phyloP scores from a whole-genome alignment of 2,888 invertebrate species.

The Drosophila seclusa region DNA sequence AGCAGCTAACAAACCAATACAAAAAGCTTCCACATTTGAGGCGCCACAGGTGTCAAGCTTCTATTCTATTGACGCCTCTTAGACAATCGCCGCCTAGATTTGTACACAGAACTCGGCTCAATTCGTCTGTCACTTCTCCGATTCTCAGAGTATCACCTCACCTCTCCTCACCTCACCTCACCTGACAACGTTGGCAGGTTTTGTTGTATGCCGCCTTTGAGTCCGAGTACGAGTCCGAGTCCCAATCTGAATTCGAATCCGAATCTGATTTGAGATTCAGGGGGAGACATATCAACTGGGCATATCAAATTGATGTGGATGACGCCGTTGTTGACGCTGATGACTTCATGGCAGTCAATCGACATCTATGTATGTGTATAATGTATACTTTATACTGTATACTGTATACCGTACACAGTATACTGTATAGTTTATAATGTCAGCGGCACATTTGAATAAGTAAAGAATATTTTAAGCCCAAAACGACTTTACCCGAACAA shows the following conservation, averaged over 20 bases:
- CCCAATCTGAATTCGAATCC: conserved; percentile 11
- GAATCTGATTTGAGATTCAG: conserved; percentile 20
- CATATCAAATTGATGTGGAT: conserved; percentile 73
- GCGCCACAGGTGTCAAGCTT: conserved; percentile 72
- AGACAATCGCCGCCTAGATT: conserved; percentile 44
- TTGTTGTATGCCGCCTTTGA: conserved; percentile 45
- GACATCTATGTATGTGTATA: conserved; percentile 13
- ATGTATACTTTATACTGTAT: background rate
- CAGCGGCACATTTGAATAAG: conserved; percentile 69
- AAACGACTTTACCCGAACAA: conserved; percentile 43
- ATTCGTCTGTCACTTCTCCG: conserved; percentile 50
- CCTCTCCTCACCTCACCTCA: background rate
- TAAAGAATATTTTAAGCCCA: conserved; percentile 67
- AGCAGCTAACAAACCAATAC: background rate
- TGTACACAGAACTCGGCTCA: conserved; percentile 31
- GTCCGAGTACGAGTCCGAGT: conserved; percentile 13
- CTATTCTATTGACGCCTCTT: conserved; percentile 64
- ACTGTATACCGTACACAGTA: background rate
- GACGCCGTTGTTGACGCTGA: conserved; percentile 66
- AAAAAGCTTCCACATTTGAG: conserved; percentile 49
- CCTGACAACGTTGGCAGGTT: conserved; percentile 39
- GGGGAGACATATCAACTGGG: conserved; percentile 33
- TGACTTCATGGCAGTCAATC: conserved; percentile 76
- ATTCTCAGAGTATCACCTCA: conserved; percentile 21
- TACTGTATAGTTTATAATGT: conserved; percentile 30